phyloP scores from a whole-genome alignment of 2,888 invertebrate genomes.

The Lysandra coridon region DNA sequence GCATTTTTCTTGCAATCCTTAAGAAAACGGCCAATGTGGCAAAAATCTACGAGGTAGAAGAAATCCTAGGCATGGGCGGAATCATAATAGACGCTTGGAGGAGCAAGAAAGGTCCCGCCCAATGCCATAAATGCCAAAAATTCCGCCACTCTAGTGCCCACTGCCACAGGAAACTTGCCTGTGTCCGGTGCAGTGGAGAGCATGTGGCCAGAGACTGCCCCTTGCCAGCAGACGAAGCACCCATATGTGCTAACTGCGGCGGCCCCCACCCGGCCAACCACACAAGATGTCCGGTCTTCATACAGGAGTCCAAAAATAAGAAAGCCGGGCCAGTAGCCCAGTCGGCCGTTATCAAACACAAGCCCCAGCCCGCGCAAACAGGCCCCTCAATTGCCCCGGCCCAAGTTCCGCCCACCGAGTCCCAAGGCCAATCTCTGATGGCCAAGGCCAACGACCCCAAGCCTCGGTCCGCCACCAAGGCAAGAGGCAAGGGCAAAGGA shows the following conservation, averaged over 20 bases:
- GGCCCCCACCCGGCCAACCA: constrained; percentile 10
- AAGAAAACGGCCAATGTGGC: too few relatives aligned
- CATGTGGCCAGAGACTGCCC: constrained; percentile 19
- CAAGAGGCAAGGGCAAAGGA: too few relatives aligned
- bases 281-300: not conserved
- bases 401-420: too few relatives aligned
- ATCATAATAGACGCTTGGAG: not conserved
- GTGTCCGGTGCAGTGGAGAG: not conserved
- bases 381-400: too few relatives aligned
- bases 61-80: not conserved
- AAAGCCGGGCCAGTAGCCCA: too few relatives aligned
- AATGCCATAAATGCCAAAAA: not conserved
- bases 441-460: too few relatives aligned
- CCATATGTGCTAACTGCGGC: constrained; percentile 15
- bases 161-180: not conserved
- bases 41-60: too few relatives aligned
- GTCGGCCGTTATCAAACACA: too few relatives aligned
- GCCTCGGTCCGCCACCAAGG: too few relatives aligned
- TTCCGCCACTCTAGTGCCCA: not conserved
- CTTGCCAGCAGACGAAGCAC: not conserved
- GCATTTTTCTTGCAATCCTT: too few relatives aligned
- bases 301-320: not conserved
- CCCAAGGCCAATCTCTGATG: too few relatives aligned
- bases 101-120: not conserved
- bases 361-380: too few relatives aligned